Base-by-base conservation (phyloP, 37 sponge, comb jelly and placozoan genomes). In the Agelas oroides region DNA sequence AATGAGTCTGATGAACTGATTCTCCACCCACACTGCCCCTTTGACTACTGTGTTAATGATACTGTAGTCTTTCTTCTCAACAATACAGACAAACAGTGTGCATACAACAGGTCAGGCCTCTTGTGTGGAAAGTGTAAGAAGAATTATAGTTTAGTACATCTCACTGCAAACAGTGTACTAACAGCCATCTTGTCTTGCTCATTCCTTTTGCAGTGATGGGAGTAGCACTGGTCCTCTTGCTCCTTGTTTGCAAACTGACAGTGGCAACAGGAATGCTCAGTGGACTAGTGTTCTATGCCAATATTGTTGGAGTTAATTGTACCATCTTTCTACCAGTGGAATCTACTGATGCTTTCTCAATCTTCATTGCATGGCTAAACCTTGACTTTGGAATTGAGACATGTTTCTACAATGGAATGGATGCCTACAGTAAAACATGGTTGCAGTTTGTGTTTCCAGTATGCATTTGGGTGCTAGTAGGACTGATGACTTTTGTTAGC, bases 381-480 rank as follows among this genome's bases (percentile, higher is more conserved):
- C 57, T 74, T 52, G 75, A 74, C 40, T 53, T 74, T 0, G 75
- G 75, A 18, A 2, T 74, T 17, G 56, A 74, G 0, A 46, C 1
- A 15, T 74, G 75, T 74, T 53, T 74, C 56, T 39, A 19, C 56
- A 40, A 74, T 53, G 75, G 75, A 5, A 2, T 74, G 41, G 25
- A 36, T 52, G 56, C n/a, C 12, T 74, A 54, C 56, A 20, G 56
- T 1, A 74, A 74, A 53, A 53, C 57, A 1, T 46, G 53, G 55
- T 30, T 74, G 0, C 75, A 74, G 57, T 74, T 74, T 54, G 56
- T 53, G 13, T 74, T 74, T 53, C 75, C 75, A 2, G 28, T 53
- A 11, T 74, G 53, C 28, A 24, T 74, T 13, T 53, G 53, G 57
- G 25, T 18, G 33, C 12, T 67, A 19, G 27, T 34, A 31, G 68